These are phyloP conservation scores for Acipenser ruthenus DNA, from an alignment of 2,797 vertebrate genomes.

Conservation along the genomic window DNA sequence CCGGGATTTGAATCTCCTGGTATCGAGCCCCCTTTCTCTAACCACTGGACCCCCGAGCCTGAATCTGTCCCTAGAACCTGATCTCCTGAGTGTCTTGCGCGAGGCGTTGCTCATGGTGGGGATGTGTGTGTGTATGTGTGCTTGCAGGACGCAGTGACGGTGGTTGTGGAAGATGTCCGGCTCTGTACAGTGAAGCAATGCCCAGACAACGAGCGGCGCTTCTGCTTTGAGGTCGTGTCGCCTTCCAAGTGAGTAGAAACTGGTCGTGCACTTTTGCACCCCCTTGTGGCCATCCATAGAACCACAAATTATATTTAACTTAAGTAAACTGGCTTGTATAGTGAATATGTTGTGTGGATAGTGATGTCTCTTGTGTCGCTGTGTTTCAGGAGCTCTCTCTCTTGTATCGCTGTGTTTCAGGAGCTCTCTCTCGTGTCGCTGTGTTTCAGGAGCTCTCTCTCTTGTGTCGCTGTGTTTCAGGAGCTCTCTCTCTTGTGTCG, in stretches of 20 bases:
- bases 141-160: constrained; percentile 70
- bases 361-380: background rate
- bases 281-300: too few relatives aligned
- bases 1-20: too few relatives aligned
- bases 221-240: constrained; percentile 88
- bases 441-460: constrained; percentile 68
- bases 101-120: too few relatives aligned
- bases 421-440: constrained; percentile 13
- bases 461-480: too few relatives aligned
- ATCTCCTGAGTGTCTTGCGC: too few relatives aligned
- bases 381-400: background rate
- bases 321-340: too few relatives aligned
- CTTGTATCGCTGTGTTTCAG: background rate
- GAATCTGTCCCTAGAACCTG: too few relatives aligned
- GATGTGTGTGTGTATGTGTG: background rate
- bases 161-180: constrained; percentile 81
- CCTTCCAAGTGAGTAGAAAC: constrained; percentile 75
- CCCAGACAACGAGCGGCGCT: constrained; percentile 72
- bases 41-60: too few relatives aligned
- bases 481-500: too few relatives aligned
- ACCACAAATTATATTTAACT: too few relatives aligned
- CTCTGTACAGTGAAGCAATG: constrained; percentile 81
- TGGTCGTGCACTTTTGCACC: too few relatives aligned
- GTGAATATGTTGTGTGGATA: background rate
- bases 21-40: too few relatives aligned